Percentiles rank a stretch among this genome's conserved stretches.
Evolutionary conservation across 2,113 vertebrate species (phyloP).

Genomic region (Corydoras maculifer): DNA sequence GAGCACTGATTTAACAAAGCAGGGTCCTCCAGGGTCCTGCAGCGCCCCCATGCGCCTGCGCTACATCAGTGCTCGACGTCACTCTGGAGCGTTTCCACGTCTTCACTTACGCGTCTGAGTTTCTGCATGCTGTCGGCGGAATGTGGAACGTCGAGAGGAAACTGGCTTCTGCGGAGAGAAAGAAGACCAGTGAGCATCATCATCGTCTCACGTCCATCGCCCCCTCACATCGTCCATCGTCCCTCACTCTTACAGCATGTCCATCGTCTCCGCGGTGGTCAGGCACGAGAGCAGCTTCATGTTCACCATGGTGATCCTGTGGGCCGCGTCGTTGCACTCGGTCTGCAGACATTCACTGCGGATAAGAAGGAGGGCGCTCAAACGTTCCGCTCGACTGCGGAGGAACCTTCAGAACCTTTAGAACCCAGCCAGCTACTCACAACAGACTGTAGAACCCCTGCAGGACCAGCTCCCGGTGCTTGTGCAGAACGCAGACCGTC

Average conservation of each 20-base stretch:
- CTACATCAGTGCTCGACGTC: not conserved
- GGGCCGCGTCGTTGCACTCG: conserved; percentile 60
- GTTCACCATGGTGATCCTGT: conserved; percentile 63
- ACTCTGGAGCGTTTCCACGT: not conserved
- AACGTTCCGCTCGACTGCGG: not conserved
- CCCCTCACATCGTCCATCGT: not conserved
- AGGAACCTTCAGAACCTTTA: too few species aligned
- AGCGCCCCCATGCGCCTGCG: not conserved
- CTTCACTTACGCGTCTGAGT: conserved; percentile 69
- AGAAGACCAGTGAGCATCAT: not conserved
- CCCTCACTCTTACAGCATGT: conserved; percentile 60
- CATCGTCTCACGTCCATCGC: not conserved
- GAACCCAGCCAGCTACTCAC: conserved; percentile 60
- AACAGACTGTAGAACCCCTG: conserved; percentile 76
- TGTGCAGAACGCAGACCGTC: conserved; percentile 59
- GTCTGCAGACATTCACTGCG: conserved; percentile 65
- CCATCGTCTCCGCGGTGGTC: conserved; percentile 53
- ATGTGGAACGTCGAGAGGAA: conserved; percentile 47
- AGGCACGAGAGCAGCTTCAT: conserved; percentile 65
- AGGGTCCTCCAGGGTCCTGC: too few species aligned
- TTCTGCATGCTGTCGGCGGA: conserved; percentile 50
- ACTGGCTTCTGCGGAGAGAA: conserved; percentile 35
- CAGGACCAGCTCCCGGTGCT: conserved; percentile 67
- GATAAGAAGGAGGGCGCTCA: not conserved
- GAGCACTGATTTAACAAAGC: too few species aligned